Evolutionary conservation across 53 echinoderm and acorn worm genomes (phyloP).

Genomic region (Luidia sarsii): DNA sequence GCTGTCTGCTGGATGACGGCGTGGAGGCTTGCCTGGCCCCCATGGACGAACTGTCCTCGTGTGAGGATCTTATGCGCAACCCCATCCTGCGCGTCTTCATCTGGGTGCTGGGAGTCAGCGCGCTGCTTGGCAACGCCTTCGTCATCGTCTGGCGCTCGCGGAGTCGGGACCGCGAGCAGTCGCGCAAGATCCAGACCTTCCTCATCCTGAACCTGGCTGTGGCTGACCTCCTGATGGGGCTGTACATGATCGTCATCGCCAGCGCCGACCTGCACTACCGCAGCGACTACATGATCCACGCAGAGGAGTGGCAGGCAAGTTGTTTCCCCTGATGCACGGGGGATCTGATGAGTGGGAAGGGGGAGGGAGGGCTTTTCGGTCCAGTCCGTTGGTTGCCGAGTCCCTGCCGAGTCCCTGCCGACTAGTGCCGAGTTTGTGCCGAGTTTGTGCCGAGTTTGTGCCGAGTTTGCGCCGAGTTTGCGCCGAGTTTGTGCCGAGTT

Average conservation of each 20-base stretch:
- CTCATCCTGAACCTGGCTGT: slow-evolving; percentile 89
- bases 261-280: slow-evolving; percentile 88
- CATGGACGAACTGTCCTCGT: slow-evolving; percentile 86
- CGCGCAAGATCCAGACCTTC: slow-evolving; percentile 86
- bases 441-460: too few relatives aligned
- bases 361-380: too few relatives aligned
- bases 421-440: too few relatives aligned
- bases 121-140: slow-evolving; percentile 85
- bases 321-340: too few relatives aligned
- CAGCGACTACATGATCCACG: slow-evolving; percentile 88
- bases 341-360: too few relatives aligned
- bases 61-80: slow-evolving; percentile 88
- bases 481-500: too few relatives aligned
- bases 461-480: too few relatives aligned
- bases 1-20: slow-evolving; percentile 62
- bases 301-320: slow-evolving; percentile 79
- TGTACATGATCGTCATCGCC: slow-evolving; percentile 94
- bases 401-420: too few relatives aligned
- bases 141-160: slow-evolving; percentile 83
- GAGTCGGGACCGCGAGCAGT: slow-evolving; percentile 77
- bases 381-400: too few relatives aligned
- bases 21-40: slow-evolving; percentile 65
- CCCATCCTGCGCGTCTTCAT: slow-evolving; percentile 84
- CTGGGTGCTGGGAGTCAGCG: slow-evolving; percentile 90
- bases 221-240: slow-evolving; percentile 89